Evolutionary conservation across 1,140 invertebrate genomes (phyloP).

Genomic region (Drosophila arawakana): DNA sequence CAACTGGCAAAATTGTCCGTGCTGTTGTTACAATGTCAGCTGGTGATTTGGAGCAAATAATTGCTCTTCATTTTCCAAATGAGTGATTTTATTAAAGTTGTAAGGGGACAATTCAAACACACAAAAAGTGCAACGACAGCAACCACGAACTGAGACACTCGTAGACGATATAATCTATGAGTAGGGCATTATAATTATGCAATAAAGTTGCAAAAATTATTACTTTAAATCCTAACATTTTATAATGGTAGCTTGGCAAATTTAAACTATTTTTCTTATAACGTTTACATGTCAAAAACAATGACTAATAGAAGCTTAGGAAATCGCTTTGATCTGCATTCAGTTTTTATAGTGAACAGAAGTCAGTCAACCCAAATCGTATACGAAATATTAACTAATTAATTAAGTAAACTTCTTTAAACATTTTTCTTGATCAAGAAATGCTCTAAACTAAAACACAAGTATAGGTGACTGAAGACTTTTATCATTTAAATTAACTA

Average conservation of each 20-base stretch:
- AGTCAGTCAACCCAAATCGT: background rate
- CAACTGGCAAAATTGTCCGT: conserved; percentile 60
- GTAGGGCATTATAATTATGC: background rate
- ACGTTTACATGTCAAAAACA: no score
- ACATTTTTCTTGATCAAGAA: no score
- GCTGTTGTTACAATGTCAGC: conserved; percentile 15
- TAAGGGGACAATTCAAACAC: background rate
- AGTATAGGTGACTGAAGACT: no score
- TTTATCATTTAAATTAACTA: no score
- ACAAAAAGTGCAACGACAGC: background rate
- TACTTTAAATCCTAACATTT: background rate
- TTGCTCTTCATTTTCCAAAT: conserved; percentile 74
- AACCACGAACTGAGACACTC: background rate
- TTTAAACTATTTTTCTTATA: background rate
- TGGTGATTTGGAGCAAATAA: conserved; percentile 72
- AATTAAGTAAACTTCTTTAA: no score
- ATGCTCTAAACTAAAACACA: no score
- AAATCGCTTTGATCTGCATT: no score
- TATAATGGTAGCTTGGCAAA: background rate
- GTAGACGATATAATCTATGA: background rate
- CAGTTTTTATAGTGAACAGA: no score
- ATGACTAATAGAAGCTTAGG: no score
- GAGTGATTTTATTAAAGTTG: conserved; percentile 53
- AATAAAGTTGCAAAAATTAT: conserved; percentile 9
- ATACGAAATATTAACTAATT: background rate